Conservation (phyloP, 2,888 invertebrate genomes). For the Thera obeliscata region DNA sequence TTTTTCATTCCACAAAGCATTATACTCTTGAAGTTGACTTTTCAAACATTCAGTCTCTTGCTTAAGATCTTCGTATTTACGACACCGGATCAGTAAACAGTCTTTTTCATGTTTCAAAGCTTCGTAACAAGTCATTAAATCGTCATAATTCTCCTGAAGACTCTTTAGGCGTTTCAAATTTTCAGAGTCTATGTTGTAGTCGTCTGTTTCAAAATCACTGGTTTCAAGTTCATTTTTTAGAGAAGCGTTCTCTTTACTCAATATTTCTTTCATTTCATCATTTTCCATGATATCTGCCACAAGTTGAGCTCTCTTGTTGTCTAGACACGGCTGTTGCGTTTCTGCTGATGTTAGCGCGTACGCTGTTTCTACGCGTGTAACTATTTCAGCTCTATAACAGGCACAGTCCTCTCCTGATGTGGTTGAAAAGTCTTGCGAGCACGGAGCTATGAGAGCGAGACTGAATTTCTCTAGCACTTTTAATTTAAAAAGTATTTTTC, state of each 20-base stretch:
- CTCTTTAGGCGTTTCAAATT: conserved; percentile 69
- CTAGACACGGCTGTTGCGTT: conserved; percentile 49
- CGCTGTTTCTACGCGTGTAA: conserved; percentile 55
- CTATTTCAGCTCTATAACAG: conserved; percentile 65
- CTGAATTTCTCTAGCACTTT: conserved; percentile 77
- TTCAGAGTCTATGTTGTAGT: conserved; percentile 62
- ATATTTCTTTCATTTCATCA: conserved; percentile 75
- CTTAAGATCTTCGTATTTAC: conserved; percentile 66
- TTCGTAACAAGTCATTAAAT: conserved; percentile 70
- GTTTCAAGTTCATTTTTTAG: conserved; percentile 45
- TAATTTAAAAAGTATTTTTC: conserved; percentile 74
- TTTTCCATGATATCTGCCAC: conserved; percentile 77
- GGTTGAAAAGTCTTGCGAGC: conserved; percentile 56
- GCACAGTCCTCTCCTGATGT: conserved; percentile 51
- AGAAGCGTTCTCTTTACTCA: conserved; percentile 58
- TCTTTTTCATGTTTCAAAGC: conserved; percentile 69
- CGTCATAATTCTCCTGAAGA: conserved; percentile 71
- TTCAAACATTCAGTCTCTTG: conserved; percentile 62
- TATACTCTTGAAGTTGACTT: conserved; percentile 66
- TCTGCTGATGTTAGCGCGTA: conserved; percentile 62
- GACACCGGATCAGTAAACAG: conserved; percentile 57
- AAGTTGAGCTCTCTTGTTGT: conserved; percentile 70
- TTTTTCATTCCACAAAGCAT: conserved; percentile 72
- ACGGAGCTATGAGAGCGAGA: conserved; percentile 72
- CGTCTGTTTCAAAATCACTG: conserved; percentile 49